phyloP scores from a whole-genome alignment of 1,140 invertebrate species.

The Drosophila obscura region DNA sequence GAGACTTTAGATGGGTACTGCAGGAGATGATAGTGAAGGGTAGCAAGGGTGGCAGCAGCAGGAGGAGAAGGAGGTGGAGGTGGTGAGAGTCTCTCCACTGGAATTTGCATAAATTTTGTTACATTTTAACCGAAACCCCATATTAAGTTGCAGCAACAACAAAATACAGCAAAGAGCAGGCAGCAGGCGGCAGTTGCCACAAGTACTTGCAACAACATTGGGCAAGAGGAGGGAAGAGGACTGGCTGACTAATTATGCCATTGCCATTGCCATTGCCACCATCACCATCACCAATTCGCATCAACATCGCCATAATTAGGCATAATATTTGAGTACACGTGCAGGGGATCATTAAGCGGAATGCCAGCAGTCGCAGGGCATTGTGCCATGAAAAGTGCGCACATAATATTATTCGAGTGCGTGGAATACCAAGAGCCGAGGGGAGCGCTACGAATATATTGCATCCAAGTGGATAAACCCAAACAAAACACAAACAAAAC shows the following conservation, averaged over 20 bases:
- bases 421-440: too few relatives aligned
- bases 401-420: too few relatives aligned
- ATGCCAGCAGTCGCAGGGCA: background rate
- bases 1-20: too few relatives aligned
- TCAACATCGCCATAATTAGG: slow-evolving; percentile 60
- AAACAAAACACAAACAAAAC: too few relatives aligned
- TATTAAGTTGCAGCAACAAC: slow-evolving; percentile 1
- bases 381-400: background rate
- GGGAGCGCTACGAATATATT: too few relatives aligned
- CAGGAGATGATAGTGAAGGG: too few relatives aligned
- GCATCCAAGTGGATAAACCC: too few relatives aligned
- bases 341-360: slow-evolving; percentile 49
- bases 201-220: too few relatives aligned
- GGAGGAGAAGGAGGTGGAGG: slow-evolving; percentile 1
- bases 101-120: slow-evolving; percentile 70
- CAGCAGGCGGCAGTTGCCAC: background rate
- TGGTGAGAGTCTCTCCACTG: background rate
- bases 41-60: background rate
- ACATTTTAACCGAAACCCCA: too few relatives aligned
- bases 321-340: slow-evolving; percentile 64
- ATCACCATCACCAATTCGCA: slow-evolving; percentile 1
- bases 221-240: slow-evolving; percentile 12
- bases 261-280: slow-evolving; percentile 17
- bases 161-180: background rate
- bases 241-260: slow-evolving; percentile 59